These are phyloP conservation scores for Hirtodrosophila cameraria DNA, from an alignment of 2,888 invertebrate genomes.

Conservation along the genomic window DNA sequence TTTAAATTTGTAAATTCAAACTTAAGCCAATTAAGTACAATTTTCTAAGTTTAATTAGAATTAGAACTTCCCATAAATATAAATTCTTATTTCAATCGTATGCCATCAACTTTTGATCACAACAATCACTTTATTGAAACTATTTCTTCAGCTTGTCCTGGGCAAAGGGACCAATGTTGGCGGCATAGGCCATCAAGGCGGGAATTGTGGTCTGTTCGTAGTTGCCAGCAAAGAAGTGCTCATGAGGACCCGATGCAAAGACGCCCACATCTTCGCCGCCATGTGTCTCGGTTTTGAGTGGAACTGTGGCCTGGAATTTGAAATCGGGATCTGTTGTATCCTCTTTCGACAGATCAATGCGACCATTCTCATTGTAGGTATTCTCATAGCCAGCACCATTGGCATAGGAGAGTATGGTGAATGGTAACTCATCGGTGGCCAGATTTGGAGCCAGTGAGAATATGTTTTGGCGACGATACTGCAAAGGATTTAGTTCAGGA, in stretches of 20 bases:
- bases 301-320: constrained; percentile 87
- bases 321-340: constrained; percentile 62
- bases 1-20: no score
- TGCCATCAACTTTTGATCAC: constrained; percentile 14
- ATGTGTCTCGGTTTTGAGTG: constrained; percentile 88
- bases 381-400: constrained; percentile 88
- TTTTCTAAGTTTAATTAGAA: no score
- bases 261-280: constrained; percentile 92
- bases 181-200: constrained; percentile 89
- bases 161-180: constrained; percentile 87
- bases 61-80: neutral
- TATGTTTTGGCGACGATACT: constrained; percentile 83
- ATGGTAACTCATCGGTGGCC: constrained; percentile 87
- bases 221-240: constrained; percentile 91
- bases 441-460: constrained; percentile 85
- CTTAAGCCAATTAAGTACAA: no score
- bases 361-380: constrained; percentile 61
- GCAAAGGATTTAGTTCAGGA: neutral
- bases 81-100: constrained; percentile 1
- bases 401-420: constrained; percentile 89
- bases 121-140: constrained; percentile 25
- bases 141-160: constrained; percentile 41
- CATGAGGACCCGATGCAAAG: constrained; percentile 90
- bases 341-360: constrained; percentile 61
- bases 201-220: constrained; percentile 92